phyloP scores from a whole-genome alignment of 1,140 invertebrate genomes.

The Zaprionus lachaisei region DNA sequence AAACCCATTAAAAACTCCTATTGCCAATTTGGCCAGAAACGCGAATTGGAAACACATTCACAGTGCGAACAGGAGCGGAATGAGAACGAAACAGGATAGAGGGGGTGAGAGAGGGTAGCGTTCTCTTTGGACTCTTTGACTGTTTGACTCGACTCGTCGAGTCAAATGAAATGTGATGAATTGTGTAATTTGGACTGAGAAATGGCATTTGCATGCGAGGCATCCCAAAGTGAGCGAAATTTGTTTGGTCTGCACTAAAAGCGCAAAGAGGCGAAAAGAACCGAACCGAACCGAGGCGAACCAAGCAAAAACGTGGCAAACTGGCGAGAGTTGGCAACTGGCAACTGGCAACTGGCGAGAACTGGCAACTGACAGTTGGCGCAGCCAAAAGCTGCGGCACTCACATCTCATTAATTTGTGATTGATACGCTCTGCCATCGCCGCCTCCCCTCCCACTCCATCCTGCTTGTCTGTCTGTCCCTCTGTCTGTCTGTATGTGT shows the following conservation, averaged over 20 bases:
- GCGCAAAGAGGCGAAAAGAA: constrained; percentile 53
- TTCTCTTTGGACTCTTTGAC: constrained; percentile 40
- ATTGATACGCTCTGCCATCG: constrained; percentile 68
- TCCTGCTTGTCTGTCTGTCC: neutral
- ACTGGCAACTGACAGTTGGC: constrained; percentile 73
- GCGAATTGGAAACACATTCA: constrained; percentile 48
- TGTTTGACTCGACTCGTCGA: constrained; percentile 51
- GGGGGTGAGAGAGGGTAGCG: neutral
- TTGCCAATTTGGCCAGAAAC: constrained; percentile 54
- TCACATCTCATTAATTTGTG: constrained; percentile 84
- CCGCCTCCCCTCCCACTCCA: neutral
- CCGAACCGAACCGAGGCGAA: neutral
- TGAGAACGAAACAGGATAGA: neutral
- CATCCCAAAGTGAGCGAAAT: constrained; percentile 61
- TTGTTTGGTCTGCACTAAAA: constrained; percentile 60
- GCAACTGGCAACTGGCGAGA: constrained; percentile 21
- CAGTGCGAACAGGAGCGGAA: neutral
- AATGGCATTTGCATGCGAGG: constrained; percentile 75
- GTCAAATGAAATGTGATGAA: constrained; percentile 83
- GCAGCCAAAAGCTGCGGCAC: constrained; percentile 72
- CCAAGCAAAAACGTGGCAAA: constrained; percentile 20
- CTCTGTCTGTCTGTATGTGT: constrained; percentile 48
- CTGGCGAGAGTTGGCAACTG: constrained; percentile 1
- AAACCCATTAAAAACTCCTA: constrained; percentile 66
- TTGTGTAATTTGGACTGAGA: constrained; percentile 79